A percentile compares a stretch with the other conserved stretches of the same genome.
These are phyloP conservation scores for Drosophila tripunctata DNA, from an alignment of 2,888 invertebrate genomes.

Conservation along the genomic window DNA sequence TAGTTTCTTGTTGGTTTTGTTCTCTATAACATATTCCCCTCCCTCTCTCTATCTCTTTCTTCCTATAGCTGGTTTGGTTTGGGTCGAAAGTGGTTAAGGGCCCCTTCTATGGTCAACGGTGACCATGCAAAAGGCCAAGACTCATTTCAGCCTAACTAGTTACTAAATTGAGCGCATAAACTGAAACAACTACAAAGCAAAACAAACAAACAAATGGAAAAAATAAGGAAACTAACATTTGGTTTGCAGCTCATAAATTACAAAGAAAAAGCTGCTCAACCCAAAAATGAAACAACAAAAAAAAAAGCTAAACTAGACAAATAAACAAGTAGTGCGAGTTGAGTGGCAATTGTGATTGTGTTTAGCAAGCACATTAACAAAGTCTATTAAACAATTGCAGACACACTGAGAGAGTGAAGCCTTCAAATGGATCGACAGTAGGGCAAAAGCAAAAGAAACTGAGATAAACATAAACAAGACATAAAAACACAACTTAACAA, in stretches of 20 bases:
- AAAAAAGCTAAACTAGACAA: constrained; percentile 6
- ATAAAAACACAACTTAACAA: constrained; percentile 19
- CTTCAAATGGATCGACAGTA: constrained; percentile 1
- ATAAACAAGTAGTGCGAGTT: constrained; percentile 33
- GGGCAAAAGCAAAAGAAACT: background rate
- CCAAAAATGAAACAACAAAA: background rate
- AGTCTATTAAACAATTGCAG: constrained; percentile 20
- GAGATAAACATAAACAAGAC: background rate
- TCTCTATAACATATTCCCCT: background rate
- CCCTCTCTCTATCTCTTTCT: background rate
- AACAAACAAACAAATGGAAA: constrained; percentile 27
- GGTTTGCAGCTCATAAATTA: constrained; percentile 67
- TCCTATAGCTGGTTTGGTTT: constrained; percentile 11
- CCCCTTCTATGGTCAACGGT: constrained; percentile 28
- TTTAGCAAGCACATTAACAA: constrained; percentile 60
- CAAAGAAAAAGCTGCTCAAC: constrained; percentile 55
- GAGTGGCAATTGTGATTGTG: constrained; percentile 44
- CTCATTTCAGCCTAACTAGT: constrained; percentile 70
- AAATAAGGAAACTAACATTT: constrained; percentile 48
- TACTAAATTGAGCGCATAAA: constrained; percentile 77
- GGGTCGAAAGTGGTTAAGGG: constrained; percentile 59
- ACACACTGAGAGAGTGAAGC: background rate
- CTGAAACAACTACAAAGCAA: constrained; percentile 60
- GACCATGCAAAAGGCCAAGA: constrained; percentile 42
- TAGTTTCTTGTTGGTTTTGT: constrained; percentile 67